Evolutionary conservation across 92 coral and sea anemone species (phyloP).

Genomic region (Bergia sp.): DNA sequence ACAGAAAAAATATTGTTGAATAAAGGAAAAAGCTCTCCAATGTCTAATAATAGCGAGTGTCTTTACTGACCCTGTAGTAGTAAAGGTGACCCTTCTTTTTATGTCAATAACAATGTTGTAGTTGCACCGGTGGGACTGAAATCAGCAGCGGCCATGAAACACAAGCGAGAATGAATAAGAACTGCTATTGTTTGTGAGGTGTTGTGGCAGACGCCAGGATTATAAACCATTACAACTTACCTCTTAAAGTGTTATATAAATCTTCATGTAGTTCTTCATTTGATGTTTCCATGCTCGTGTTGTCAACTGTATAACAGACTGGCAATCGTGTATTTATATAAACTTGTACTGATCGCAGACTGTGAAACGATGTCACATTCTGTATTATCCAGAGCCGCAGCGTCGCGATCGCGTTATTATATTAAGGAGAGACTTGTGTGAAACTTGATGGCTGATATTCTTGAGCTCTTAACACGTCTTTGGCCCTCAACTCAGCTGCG

Average conservation of each 20-base stretch:
- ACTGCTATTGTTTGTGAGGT: conserved; percentile 4
- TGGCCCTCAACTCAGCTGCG: background rate
- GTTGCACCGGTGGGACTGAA: background rate
- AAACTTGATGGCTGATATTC: background rate
- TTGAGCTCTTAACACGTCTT: background rate
- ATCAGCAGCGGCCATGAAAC: conserved; percentile 1
- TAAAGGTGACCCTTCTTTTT: background rate
- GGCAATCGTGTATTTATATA: background rate
- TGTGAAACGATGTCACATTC: background rate
- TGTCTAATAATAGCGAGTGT: background rate
- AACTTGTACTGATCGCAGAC: background rate
- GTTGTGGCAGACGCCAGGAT: background rate
- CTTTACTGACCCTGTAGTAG: background rate
- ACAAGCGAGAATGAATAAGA: background rate
- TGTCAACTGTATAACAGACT: conserved; percentile 9
- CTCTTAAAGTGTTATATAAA: conserved; percentile 15
- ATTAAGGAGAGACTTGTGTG: background rate
- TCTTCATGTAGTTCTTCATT: conserved; percentile 26
- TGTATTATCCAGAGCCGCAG: background rate
- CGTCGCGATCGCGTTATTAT: background rate
- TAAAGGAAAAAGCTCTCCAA: background rate
- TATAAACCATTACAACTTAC: background rate
- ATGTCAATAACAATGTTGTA: background rate
- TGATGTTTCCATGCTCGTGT: background rate
- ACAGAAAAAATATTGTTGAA: background rate